A percentile compares a stretch with the other conserved stretches of the same genome.
phyloP scores from a whole-genome alignment of 2,113 vertebrate species.

The Formicarius rufipectus region DNA sequence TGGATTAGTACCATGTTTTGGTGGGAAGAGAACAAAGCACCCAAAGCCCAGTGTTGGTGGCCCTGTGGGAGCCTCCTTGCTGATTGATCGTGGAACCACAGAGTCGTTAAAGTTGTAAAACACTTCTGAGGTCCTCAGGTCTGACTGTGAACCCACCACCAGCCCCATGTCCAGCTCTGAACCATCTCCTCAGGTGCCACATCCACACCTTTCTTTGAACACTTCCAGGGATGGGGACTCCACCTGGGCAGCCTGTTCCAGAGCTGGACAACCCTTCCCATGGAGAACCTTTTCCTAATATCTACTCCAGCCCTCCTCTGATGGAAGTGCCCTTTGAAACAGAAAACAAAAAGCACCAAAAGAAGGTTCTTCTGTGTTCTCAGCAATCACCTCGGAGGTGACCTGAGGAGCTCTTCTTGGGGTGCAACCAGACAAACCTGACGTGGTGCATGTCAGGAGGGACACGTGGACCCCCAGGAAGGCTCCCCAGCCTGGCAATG shows the following conservation, averaged over 20 bases:
- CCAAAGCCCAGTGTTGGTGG: background rate
- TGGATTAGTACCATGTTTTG: background rate
- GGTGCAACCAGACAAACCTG: background rate
- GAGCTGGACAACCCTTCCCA: background rate
- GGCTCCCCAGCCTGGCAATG: background rate
- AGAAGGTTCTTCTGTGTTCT: background rate
- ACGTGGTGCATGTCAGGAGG: background rate
- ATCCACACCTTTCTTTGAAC: background rate
- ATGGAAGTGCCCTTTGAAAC: background rate
- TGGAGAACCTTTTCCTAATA: background rate
- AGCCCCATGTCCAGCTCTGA: background rate
- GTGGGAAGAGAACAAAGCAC: background rate
- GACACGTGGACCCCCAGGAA: background rate
- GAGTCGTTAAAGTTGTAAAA: background rate
- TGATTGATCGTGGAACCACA: background rate
- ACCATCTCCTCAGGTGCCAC: background rate
- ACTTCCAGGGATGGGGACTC: background rate
- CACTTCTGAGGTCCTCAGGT: background rate
- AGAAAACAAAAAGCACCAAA: background rate
- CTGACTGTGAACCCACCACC: background rate
- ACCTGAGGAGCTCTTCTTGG: background rate
- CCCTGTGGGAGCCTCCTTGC: background rate
- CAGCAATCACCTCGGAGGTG: background rate
- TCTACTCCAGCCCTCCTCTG: background rate
- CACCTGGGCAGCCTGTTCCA: background rate